Conservation (phyloP, 2,113 vertebrate genomes). For the Syngnathus scovelli region DNA sequence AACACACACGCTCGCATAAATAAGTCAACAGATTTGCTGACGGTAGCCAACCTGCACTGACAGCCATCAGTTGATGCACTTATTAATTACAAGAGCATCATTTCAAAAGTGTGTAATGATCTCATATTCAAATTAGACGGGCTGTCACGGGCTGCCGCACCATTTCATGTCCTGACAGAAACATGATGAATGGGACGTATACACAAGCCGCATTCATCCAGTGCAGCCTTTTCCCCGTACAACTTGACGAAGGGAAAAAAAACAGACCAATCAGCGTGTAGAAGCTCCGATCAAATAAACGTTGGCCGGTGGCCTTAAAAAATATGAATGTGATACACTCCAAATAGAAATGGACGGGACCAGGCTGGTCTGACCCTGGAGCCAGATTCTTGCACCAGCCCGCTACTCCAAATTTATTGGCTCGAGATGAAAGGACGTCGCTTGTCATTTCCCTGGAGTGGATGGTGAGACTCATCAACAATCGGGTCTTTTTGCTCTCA, state of each 20-base stretch:
- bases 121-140: conserved; percentile 46
- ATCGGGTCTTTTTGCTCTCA: conserved; percentile 15
- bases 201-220: conserved; percentile 7
- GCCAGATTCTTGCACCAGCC: conserved; percentile 38
- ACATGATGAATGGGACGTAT: background rate
- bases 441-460: conserved; percentile 42
- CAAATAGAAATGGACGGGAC: conserved; percentile 16
- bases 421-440: conserved; percentile 30
- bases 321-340: conserved; percentile 25
- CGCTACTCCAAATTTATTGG: conserved; percentile 12
- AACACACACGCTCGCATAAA: background rate
- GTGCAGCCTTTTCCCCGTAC: background rate
- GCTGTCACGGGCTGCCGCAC: conserved; percentile 29
- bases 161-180: conserved; percentile 19
- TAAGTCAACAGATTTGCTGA: conserved; percentile 14
- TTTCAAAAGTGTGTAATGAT: conserved; percentile 32
- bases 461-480: conserved; percentile 43
- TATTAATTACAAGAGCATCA: conserved; percentile 45
- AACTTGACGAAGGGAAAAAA: conserved; percentile 4
- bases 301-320: conserved; percentile 5
- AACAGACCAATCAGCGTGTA: conserved; percentile 7
- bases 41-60: conserved; percentile 27
- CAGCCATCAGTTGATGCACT: conserved; percentile 34
- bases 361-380: conserved; percentile 26
- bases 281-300: background rate